Evolutionary conservation across 2,888 invertebrate genomes (phyloP).

Genomic region (Nycteola revayana): DNA sequence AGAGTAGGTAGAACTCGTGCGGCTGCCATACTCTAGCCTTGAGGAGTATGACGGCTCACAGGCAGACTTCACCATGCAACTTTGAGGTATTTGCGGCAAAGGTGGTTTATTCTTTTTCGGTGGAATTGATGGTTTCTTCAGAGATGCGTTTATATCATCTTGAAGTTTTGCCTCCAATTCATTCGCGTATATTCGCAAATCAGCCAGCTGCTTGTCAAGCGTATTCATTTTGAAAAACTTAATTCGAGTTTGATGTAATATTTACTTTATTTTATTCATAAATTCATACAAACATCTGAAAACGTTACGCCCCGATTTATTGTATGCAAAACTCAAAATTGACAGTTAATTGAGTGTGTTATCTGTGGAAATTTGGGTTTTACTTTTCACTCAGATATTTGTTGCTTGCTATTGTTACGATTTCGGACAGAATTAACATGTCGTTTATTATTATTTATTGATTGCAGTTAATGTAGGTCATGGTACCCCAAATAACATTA

Average conservation of each 20-base stretch:
- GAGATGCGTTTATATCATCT: slow-evolving; percentile 74
- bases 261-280: slow-evolving; percentile 21
- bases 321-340: slow-evolving; percentile 37
- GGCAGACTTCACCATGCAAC: slow-evolving; percentile 87
- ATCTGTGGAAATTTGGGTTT: slow-evolving; percentile 24
- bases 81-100: slow-evolving; percentile 87
- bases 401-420: no score
- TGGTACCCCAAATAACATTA: no score
- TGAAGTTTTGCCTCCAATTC: slow-evolving; percentile 75
- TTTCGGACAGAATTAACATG: no score
- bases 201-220: slow-evolving; percentile 71
- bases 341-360: slow-evolving; percentile 14
- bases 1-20: slow-evolving; percentile 74
- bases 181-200: slow-evolving; percentile 73
- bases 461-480: no score
- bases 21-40: slow-evolving; percentile 81
- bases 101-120: slow-evolving; percentile 75
- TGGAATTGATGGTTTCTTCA: slow-evolving; percentile 72
- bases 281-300: slow-evolving; percentile 7
- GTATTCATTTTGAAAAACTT: slow-evolving; percentile 58
- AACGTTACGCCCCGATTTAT: slow-evolving; percentile 33
- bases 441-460: no score
- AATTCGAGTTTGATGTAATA: slow-evolving; percentile 6
- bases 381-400: no score
- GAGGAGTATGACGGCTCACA: slow-evolving; percentile 90